Percentiles rank a stretch among this genome's conserved stretches.
Conservation (phyloP, 2,797 vertebrate species). For the Alosa sapidissima region DNA sequence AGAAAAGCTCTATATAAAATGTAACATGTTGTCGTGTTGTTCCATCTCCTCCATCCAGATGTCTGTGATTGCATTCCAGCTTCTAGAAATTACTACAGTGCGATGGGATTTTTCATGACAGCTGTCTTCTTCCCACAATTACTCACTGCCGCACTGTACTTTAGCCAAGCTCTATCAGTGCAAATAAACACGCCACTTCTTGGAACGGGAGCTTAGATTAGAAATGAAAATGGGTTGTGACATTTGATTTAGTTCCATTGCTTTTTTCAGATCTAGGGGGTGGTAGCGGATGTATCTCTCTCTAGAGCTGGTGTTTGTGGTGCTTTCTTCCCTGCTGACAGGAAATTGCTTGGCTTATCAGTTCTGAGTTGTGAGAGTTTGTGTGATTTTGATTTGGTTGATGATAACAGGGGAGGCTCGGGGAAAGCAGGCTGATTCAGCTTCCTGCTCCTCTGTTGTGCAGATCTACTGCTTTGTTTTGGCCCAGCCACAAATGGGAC, state of each 20-base stretch:
- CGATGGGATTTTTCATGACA: not conserved
- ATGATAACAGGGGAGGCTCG: not conserved
- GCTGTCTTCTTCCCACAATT: not conserved
- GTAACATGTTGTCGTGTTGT: too few species aligned
- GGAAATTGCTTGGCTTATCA: slow-evolving; percentile 20
- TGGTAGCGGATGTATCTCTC: not conserved
- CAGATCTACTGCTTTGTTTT: not conserved
- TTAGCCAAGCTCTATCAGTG: not conserved
- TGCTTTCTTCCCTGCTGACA: not conserved
- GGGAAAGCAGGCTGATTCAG: slow-evolving; percentile 13
- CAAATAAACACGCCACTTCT: not conserved
- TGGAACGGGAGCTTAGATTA: not conserved
- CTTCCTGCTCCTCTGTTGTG: not conserved
- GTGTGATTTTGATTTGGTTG: not conserved
- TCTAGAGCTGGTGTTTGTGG: not conserved
- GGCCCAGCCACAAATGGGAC: not conserved
- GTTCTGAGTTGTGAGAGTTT: not conserved
- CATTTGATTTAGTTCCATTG: not conserved
- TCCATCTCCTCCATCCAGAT: not conserved
- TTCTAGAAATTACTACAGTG: not conserved
- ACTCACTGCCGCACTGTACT: not conserved
- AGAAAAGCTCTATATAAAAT: too few species aligned
- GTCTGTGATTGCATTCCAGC: not conserved
- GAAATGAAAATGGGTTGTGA: not conserved
- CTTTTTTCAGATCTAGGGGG: not conserved